Base-by-base conservation (phyloP, 2,113 vertebrate species). In the Tetraodon nigroviridis region DNA sequence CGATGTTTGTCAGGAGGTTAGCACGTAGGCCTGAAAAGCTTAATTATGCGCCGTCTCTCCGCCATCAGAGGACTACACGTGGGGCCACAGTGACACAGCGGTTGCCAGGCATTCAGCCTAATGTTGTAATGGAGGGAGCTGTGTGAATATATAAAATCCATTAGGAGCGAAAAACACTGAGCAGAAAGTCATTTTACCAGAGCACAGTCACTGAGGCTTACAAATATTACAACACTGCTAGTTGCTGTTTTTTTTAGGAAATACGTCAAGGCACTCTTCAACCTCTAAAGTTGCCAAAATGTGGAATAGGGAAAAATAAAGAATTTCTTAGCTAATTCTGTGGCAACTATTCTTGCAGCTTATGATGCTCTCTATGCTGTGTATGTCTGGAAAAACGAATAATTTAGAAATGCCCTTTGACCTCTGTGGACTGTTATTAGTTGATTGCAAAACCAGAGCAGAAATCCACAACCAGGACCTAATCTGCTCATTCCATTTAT, bases 61-160 rank as follows among this genome's bases (percentile, higher is more conserved):
- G 7, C 81, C 85, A 81, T 86, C 80, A 79, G 67, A 80, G 67
- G 68, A 44, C 78, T 55, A 70, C 80, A 84, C 70, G 82, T 86
- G 84, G 82, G 46, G 79, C 83, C 84, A 74, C 66, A 86, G 82
- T 72, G 61, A 85, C 82, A 84, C 86, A 88, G 84, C 69, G 73
- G 83, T 82, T 79, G 77, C 73, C 78, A 85, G 75, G 84, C 83
- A 79, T 88, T 87, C 83, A 76, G 78, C 77, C 80, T 89, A 87
- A 90, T 88, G 89, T 80, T 79, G 83, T 75, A 74, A 86, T 81
- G 85, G 69, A 82, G 83, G 84, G 83, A 80, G 80, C 71, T 78
- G 51, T 76, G 84, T 76, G 81, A 79, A 77, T 81, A 61, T 81
- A 87, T 55, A 75, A 75, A 82, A 86, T 62, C 85, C 85, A 88